phyloP scores from a whole-genome alignment of 1,140 invertebrate species.

The Ceratoteleas bidentatus region DNA sequence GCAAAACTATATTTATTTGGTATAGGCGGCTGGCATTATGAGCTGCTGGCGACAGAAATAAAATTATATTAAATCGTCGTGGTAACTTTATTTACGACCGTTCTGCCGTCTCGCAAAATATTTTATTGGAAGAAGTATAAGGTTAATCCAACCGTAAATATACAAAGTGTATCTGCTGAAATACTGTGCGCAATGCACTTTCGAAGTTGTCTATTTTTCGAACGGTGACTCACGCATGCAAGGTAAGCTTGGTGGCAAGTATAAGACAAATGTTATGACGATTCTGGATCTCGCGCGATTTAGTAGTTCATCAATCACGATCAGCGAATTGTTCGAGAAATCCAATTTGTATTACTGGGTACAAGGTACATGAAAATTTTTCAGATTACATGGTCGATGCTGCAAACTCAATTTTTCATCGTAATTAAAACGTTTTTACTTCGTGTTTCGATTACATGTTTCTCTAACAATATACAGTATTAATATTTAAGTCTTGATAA shows the following conservation, averaged over 20 bases:
- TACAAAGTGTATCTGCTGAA: conserved; percentile 30
- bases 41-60: conserved; percentile 23
- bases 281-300: no score
- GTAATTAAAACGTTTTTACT: no score
- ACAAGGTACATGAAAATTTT: no score
- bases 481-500: no score
- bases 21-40: conserved; percentile 29
- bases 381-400: no score
- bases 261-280: neutral
- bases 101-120: conserved; percentile 12
- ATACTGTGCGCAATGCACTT: conserved; percentile 13
- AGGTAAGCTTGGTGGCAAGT: neutral
- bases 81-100: conserved; percentile 40
- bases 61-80: conserved; percentile 29
- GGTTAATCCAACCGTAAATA: conserved; percentile 50
- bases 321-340: no score
- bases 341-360: no score
- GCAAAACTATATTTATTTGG: conserved; percentile 41
- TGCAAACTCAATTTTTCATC: no score
- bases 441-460: no score
- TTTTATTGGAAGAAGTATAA: conserved; percentile 43
- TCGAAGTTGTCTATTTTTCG: conserved; percentile 15
- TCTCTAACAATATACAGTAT: no score
- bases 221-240: neutral
- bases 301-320: no score